A percentile compares a stretch with the other conserved stretches of the same genome.
Conservation (phyloP, 1,140 invertebrate genomes). For the Drosophila lacertosa region DNA sequence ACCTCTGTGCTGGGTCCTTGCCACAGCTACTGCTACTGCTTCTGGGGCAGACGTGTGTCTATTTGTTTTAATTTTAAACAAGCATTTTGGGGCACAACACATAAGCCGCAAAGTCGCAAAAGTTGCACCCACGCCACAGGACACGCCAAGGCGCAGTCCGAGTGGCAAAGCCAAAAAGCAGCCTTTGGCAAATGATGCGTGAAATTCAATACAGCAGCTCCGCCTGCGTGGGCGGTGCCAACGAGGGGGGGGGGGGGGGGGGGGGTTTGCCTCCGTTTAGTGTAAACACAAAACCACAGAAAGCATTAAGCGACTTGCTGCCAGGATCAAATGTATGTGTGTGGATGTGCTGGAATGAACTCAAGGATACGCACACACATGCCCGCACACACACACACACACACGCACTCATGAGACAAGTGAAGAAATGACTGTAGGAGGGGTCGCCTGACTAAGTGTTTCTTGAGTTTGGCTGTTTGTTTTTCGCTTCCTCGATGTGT, state of each 20-base stretch:
- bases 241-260: background rate
- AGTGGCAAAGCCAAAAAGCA: slow-evolving; percentile 35
- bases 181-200: slow-evolving; percentile 77
- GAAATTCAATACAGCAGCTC: slow-evolving; percentile 75
- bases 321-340: slow-evolving; percentile 40
- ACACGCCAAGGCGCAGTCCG: slow-evolving; percentile 15
- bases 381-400: slow-evolving; percentile 8
- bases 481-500: slow-evolving; percentile 71
- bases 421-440: slow-evolving; percentile 6
- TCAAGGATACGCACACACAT: slow-evolving; percentile 30
- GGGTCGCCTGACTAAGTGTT: slow-evolving; percentile 68
- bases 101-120: slow-evolving; percentile 69
- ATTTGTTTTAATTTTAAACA: slow-evolving; percentile 74
- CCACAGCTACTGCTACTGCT: background rate
- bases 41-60: slow-evolving; percentile 18
- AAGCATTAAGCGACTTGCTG: slow-evolving; percentile 44
- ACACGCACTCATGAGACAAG: slow-evolving; percentile 6
- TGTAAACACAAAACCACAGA: slow-evolving; percentile 55
- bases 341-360: slow-evolving; percentile 25
- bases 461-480: slow-evolving; percentile 70
- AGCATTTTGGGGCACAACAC: slow-evolving; percentile 23
- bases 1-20: slow-evolving; percentile 45
- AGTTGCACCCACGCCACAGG: slow-evolving; percentile 52
- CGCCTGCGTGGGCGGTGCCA: background rate
- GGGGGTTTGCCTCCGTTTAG: slow-evolving; percentile 22